Percentiles rank a stretch among this genome's conserved stretches.
These are phyloP conservation scores for Chouioia cunea DNA, from an alignment of 2,888 invertebrate species.

Conservation along the genomic window DNA sequence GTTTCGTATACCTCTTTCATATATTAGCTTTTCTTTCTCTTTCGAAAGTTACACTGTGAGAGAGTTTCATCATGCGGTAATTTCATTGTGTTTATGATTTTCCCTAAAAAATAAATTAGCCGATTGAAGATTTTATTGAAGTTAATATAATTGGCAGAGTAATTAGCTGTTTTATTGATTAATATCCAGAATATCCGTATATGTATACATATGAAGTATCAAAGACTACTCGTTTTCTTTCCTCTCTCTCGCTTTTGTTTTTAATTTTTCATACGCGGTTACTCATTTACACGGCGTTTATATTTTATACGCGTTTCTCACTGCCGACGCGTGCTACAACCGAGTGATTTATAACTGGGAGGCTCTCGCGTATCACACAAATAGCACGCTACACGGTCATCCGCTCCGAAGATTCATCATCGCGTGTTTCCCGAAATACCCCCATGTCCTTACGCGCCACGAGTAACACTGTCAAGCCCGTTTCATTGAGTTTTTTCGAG, in stretches of 20 bases:
- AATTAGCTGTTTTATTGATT: no score
- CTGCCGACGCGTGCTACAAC: conserved; percentile 30
- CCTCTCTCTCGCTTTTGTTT: conserved; percentile 20
- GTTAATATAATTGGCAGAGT: no score
- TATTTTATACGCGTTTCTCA: conserved; percentile 34
- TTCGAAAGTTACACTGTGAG: no score
- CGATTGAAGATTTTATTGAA: no score
- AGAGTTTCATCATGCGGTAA: no score
- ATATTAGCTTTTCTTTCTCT: conserved; percentile 22
- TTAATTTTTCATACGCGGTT: conserved; percentile 38
- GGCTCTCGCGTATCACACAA: conserved; percentile 50
- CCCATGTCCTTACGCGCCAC: neutral
- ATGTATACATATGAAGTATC: no score
- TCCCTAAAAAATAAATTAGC: no score
- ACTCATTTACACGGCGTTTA: conserved; percentile 37
- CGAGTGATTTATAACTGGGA: conserved; percentile 32
- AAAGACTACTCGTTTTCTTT: neutral
- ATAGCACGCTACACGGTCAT: conserved; percentile 50
- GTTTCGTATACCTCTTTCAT: conserved; percentile 10
- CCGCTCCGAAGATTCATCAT: conserved; percentile 54
- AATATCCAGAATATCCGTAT: no score
- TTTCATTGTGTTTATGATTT: no score
- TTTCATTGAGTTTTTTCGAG: no score
- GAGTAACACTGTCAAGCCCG: no score
- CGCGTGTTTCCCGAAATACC: conserved; percentile 50